These are phyloP conservation scores for Pseudoatta argentina DNA, from an alignment of 1,140 invertebrate genomes.

Conservation along the genomic window DNA sequence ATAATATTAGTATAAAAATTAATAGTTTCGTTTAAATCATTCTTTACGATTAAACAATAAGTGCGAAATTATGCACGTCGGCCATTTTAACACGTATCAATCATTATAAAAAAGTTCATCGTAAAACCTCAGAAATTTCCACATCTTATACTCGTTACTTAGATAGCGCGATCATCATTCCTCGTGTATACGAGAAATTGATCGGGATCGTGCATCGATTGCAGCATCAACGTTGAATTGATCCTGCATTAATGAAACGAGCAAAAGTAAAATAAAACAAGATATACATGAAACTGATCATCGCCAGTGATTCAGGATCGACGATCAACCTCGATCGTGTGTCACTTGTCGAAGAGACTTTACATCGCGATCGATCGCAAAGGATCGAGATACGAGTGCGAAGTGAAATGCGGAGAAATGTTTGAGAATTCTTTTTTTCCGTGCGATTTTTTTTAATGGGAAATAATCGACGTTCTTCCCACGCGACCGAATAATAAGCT, in stretches of 20 bases:
- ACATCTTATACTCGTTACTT: constrained; percentile 27
- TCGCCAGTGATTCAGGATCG: constrained; percentile 66
- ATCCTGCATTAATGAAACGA: constrained; percentile 24
- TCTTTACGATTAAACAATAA: not conserved
- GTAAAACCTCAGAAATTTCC: constrained; percentile 2
- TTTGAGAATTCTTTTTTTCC: constrained; percentile 8
- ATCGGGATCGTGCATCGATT: constrained; percentile 24
- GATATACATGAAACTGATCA: constrained; percentile 15
- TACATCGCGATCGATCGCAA: constrained; percentile 8
- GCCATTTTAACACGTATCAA: not conserved
- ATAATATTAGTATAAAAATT: not conserved
- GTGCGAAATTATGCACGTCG: not conserved
- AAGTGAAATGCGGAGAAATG: not conserved
- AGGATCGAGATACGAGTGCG: constrained; percentile 23
- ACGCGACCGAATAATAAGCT: constrained; percentile 60
- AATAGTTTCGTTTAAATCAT: not conserved
- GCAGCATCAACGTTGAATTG: constrained; percentile 50
- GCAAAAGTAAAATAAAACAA: not conserved
- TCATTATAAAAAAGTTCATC: not conserved
- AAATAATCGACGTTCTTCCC: constrained; percentile 3
- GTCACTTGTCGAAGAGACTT: constrained; percentile 41
- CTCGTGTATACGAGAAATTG: constrained; percentile 34
- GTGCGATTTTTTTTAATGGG: not conserved
- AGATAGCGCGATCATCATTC: constrained; percentile 37
- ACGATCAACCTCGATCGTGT: constrained; percentile 62